phyloP scores from a whole-genome alignment of 2,797 vertebrate species.

The Dromococcyx pavoninus region DNA sequence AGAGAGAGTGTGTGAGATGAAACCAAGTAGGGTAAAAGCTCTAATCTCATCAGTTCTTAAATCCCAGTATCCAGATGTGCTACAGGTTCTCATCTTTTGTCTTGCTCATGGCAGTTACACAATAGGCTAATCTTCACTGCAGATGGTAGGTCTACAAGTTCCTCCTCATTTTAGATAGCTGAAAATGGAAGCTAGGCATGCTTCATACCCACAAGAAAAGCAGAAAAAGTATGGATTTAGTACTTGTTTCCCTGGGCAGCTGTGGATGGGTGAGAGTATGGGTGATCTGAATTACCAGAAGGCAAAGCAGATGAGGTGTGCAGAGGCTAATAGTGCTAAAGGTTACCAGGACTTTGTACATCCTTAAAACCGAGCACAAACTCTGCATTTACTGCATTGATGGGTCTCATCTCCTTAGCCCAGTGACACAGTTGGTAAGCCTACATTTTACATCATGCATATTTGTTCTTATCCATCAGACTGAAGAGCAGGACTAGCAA shows the following conservation, averaged over 20 bases:
- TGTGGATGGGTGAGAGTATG: neutral
- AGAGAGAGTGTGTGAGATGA: neutral
- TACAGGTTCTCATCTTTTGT: neutral
- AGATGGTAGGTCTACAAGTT: neutral
- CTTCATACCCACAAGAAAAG: neutral
- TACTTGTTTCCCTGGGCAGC: neutral
- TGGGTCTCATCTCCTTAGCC: neutral
- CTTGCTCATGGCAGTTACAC: neutral
- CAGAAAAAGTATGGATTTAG: neutral
- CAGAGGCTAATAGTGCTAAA: neutral
- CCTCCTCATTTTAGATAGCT: neutral
- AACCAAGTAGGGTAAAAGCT: neutral
- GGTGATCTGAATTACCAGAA: neutral
- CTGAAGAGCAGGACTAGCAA: neutral
- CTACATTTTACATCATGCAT: neutral
- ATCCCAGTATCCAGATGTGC: neutral
- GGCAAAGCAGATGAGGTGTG: neutral
- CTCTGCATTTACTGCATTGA: neutral
- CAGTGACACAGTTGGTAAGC: neutral
- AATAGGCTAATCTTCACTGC: neutral
- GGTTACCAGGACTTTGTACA: neutral
- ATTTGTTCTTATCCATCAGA: neutral
- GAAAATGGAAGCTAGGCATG: neutral
- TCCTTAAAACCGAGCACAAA: neutral
- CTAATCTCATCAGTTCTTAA: neutral